Evolutionary conservation across 2,797 vertebrate genomes (phyloP).

Genomic region (Rhabdomys pumilio): DNA sequence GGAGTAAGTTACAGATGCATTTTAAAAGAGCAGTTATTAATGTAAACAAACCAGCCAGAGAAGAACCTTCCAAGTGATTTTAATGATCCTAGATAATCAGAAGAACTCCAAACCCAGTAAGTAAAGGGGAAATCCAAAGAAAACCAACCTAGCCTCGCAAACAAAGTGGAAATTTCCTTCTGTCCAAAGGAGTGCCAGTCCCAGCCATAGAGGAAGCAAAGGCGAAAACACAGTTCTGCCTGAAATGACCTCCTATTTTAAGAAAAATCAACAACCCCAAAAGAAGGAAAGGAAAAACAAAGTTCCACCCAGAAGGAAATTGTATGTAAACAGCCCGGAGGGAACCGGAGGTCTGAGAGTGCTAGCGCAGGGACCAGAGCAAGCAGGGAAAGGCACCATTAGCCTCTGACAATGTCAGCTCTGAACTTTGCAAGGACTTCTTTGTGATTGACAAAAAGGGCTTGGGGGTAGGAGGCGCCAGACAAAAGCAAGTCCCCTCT

Average conservation of each 20-base stretch:
- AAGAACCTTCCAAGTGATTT: conserved; percentile 65
- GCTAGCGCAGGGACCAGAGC: conserved; percentile 62
- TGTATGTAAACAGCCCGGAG: conserved; percentile 83
- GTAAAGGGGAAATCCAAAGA: conserved; percentile 80
- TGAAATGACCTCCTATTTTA: conserved; percentile 87
- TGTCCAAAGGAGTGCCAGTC: conserved; percentile 81
- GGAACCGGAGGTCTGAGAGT: conserved; percentile 49
- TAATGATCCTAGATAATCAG: conserved; percentile 82
- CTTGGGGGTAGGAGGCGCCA: conserved; percentile 51
- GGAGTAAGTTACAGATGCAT: conserved; percentile 52
- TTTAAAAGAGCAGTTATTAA: conserved; percentile 32
- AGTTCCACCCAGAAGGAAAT: conserved; percentile 85
- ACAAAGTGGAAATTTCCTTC: conserved; percentile 85
- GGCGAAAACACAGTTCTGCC: conserved; percentile 84
- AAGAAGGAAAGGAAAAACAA: conserved; percentile 86
- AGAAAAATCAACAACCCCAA: conserved; percentile 85
- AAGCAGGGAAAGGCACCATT: neutral
- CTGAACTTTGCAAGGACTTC: conserved; percentile 48
- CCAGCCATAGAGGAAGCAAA: conserved; percentile 77
- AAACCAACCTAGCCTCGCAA: conserved; percentile 81
- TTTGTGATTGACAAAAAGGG: conserved; percentile 76
- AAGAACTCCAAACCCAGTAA: conserved; percentile 81
- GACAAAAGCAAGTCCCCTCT: conserved; percentile 69
- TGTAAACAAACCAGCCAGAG: conserved; percentile 54
- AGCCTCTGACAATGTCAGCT: conserved; percentile 68